Evolutionary conservation across 2,888 invertebrate genomes (phyloP), one percentile per base, ranked within the genome.

Genomic region (Heliconius aoede): DNA sequence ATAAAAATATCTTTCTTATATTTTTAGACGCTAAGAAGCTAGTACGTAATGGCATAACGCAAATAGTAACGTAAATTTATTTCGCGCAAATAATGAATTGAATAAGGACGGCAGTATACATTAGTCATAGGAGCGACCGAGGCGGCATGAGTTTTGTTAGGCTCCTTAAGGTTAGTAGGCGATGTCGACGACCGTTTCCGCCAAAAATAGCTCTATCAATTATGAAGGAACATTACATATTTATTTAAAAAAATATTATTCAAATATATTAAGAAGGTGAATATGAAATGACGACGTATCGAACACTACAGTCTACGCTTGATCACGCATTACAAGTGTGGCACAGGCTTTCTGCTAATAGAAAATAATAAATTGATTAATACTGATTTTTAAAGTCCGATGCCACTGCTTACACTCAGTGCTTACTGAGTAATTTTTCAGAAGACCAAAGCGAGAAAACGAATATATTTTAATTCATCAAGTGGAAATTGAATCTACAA

Each of bases 131-230:
- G 65, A 36, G 51, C 32, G 77, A 80, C 67, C 26, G 76, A 71
- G 81, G 79, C 24, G 69, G 69, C 24, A 62, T 62, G 9, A 69
- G 69, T 74, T 72, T 73, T 77, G 68, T 71, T 72, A 67, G 26
- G 51, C 40, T 65, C 61, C 15, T 78, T 67, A 84, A 83, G 83
- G 83, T 83, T 80, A 83, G 78, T 82, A 73, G 82, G 84, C 79
- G 73, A 82, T 74, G 88, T 87, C 87, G 85, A 84, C 83, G 90
- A 88, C 88, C 89, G 86, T 84, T 86, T 83, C 81, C 86, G 87
- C 88, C 87, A 82, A 87, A 89, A 89, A 89, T 89, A 86, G 79
- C 61, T 64, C 32, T 80, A 78, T 82, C 81, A 80, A 76, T 73
- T 51, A 9, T 55, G 55, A n/a, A n/a, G 55, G 9, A 55, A 55